phyloP scores from a whole-genome alignment of 2,113 vertebrate genomes.

The Zapus hudsonius region DNA sequence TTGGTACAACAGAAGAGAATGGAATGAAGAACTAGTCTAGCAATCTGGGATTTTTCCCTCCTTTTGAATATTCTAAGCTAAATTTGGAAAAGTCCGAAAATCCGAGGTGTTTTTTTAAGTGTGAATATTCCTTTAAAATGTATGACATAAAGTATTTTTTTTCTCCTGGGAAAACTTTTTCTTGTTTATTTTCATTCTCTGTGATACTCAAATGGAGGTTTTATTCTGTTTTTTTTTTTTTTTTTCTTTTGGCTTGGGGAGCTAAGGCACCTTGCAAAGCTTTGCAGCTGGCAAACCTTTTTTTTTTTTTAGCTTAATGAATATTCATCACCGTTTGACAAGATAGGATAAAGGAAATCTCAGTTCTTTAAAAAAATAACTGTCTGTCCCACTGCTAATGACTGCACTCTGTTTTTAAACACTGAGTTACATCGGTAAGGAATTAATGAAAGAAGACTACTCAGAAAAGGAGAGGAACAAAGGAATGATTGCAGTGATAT shows the following conservation, averaged over 20 bases:
- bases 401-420: slow-evolving; percentile 55
- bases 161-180: neutral
- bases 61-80: neutral
- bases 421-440: neutral
- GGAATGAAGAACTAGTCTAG: neutral
- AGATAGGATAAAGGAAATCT: slow-evolving; percentile 58
- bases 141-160: neutral
- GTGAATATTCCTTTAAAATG: neutral
- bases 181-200: neutral
- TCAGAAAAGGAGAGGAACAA: neutral
- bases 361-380: slow-evolving; percentile 50
- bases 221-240: slow-evolving; percentile 56
- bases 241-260: slow-evolving; percentile 44
- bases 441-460: slow-evolving; percentile 42
- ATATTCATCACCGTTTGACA: slow-evolving; percentile 69
- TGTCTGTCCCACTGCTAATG: slow-evolving; percentile 8
- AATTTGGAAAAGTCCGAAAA: slow-evolving; percentile 16
- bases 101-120: neutral
- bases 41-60: neutral
- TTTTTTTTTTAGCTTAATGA: slow-evolving; percentile 57
- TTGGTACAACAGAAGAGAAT: neutral
- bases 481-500: neutral
- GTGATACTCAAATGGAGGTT: slow-evolving; percentile 20
- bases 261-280: slow-evolving; percentile 59
- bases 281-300: slow-evolving; percentile 57